phyloP scores from a whole-genome alignment of 2,888 invertebrate genomes.

The Dyspetes luteomarginatus region DNA sequence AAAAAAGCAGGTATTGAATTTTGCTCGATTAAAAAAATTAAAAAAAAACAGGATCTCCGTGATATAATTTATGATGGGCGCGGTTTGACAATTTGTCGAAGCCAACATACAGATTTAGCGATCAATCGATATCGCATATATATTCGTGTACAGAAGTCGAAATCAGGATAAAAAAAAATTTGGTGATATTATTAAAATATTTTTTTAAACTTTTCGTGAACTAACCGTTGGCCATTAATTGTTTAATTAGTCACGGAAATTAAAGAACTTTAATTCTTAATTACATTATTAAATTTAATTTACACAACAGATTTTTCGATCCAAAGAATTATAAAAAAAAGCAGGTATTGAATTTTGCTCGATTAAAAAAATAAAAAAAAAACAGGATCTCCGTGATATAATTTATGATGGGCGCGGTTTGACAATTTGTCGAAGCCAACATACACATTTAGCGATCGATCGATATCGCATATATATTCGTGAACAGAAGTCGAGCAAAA shows the following conservation, averaged over 20 bases:
- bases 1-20: too few relatives aligned
- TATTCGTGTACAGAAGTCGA: slow-evolving; percentile 33
- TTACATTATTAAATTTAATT: too few relatives aligned
- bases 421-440: slow-evolving; percentile 18
- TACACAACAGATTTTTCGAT: too few relatives aligned
- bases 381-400: neutral
- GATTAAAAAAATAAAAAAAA: too few relatives aligned
- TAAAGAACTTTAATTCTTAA: too few relatives aligned
- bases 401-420: slow-evolving; percentile 41
- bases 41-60: slow-evolving; percentile 12
- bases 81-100: slow-evolving; percentile 37
- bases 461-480: slow-evolving; percentile 7
- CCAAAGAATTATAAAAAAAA: too few relatives aligned
- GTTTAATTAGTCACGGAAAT: too few relatives aligned
- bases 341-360: too few relatives aligned
- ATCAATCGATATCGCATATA: slow-evolving; percentile 6
- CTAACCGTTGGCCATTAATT: too few relatives aligned
- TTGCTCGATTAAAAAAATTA: too few relatives aligned
- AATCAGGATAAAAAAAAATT: slow-evolving; percentile 31
- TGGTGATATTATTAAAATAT: too few relatives aligned
- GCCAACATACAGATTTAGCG: neutral
- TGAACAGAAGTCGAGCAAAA: slow-evolving; percentile 39
- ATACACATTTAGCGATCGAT: neutral
- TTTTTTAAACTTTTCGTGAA: too few relatives aligned
- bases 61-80: slow-evolving; percentile 31